Base-by-base conservation (phyloP, 1,140 invertebrate genomes). In the Drosophila virilis region DNA sequence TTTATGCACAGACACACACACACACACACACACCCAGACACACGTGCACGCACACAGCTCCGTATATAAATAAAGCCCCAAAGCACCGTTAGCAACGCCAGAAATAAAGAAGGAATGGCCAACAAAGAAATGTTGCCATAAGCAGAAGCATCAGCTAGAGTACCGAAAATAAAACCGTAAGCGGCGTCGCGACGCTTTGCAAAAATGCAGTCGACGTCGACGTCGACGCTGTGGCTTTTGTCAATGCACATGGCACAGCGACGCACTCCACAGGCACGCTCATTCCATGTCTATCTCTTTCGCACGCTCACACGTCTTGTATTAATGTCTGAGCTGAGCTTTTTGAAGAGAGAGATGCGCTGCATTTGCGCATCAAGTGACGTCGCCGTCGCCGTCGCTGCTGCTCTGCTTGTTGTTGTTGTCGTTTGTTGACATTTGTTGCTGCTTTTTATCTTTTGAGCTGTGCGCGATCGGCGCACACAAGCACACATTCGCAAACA, bases 21-120 rank as follows among this genome's bases (percentile, higher is more conserved):
- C 59, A 59, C 58, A 58, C 40, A 58, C 12, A 70, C 6, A 37
- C 46, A 65, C 13, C 38, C 22, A 28, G 22, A 28, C 12, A 58
- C 9, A 69, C 46, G 37, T 37, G 17, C 42, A 65, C 51, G 42
- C 13, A 42, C 33, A 28, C 51, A 42, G 9, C 38, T 12, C 54
- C 8, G 58, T 69, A 54, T 84, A 78, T 81, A 82, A 77, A 79
- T 80, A 89, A 69, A 60, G 74, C 59, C 65, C 61, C 71, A 82
- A 9, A 54, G 84, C 84, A 88, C 83, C 83, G 83, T 88, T 88
- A 88, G 83, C 83, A 89, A 88, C 80, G 83, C 78, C 78, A 55
- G 77, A 88, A 78, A 86, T 46, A 67, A 78, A 74, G 37, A 52
- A 65, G 61, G 57, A 61, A 73, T 59, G 64, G 35, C 13, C 43